phyloP scores from a whole-genome alignment of 2,113 vertebrate species.

The Romanogobio albipinnatus region DNA sequence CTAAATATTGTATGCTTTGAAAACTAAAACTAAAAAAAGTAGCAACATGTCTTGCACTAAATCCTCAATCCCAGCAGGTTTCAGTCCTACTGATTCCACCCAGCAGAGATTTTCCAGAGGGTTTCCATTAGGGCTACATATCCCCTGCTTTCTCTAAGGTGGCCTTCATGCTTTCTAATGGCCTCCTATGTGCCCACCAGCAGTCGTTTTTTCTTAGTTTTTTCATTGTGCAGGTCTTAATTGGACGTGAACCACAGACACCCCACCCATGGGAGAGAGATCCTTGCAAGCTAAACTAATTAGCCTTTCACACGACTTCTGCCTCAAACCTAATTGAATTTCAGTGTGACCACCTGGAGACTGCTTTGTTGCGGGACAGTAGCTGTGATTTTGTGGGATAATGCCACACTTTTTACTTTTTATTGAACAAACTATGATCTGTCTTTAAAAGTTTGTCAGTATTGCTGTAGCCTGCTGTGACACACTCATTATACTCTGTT shows the following conservation, averaged over 20 bases:
- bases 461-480: no score
- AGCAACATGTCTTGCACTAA: neutral
- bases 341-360: neutral
- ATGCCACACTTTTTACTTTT: no score
- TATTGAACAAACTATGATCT: no score
- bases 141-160: neutral
- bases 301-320: slow-evolving; percentile 42
- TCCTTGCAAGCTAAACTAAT: slow-evolving; percentile 47
- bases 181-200: neutral
- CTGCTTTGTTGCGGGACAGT: no score
- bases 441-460: no score
- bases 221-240: slow-evolving; percentile 24
- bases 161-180: slow-evolving; percentile 10
- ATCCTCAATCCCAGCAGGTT: neutral
- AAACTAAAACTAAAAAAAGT: slow-evolving; percentile 16
- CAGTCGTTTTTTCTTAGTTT: neutral
- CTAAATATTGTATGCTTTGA: slow-evolving; percentile 33
- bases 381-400: no score
- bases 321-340: slow-evolving; percentile 49
- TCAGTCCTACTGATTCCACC: neutral
- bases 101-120: neutral
- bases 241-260: slow-evolving; percentile 47
- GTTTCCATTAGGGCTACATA: neutral
- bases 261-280: slow-evolving; percentile 28
- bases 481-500: no score